These are phyloP conservation scores for Acinonyx jubatus DNA, from an alignment of 2,113 vertebrate genomes.

Conservation along the genomic window DNA sequence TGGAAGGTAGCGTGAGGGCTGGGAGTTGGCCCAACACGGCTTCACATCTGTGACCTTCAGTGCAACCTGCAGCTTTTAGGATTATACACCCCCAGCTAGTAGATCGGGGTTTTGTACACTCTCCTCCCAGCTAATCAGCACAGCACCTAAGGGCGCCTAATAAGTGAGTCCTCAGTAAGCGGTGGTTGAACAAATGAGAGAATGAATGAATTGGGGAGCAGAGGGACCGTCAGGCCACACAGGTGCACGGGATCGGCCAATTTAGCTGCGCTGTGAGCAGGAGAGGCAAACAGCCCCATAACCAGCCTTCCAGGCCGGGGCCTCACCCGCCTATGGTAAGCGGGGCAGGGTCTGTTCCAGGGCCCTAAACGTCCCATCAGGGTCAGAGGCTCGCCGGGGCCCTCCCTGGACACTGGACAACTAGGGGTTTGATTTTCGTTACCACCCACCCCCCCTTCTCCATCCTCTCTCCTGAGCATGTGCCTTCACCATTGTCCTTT, in stretches of 20 bases:
- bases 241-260: neutral
- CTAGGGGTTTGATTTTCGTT: neutral
- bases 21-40: neutral
- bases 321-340: neutral
- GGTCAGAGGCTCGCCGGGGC: neutral
- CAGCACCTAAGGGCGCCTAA: neutral
- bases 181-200: neutral
- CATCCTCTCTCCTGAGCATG: fast-evolving
- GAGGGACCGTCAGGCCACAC: neutral
- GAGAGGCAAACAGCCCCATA: neutral
- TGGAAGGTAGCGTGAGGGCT: neutral
- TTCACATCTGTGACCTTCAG: neutral
- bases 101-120: neutral
- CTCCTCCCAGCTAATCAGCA: neutral
- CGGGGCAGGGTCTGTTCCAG: neutral
- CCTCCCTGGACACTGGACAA: fast-evolving
- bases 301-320: neutral
- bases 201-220: neutral
- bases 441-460: neutral
- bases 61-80: neutral
- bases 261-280: neutral
- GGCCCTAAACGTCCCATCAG: fast-evolving
- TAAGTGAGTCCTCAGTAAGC: fast-evolving
- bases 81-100: neutral
- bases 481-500: neutral